Evolutionary conservation across 92 coral and sea anemone genomes (phyloP), one percentile per base, ranked within the genome.

Genomic region (Porites cylindrica): DNA sequence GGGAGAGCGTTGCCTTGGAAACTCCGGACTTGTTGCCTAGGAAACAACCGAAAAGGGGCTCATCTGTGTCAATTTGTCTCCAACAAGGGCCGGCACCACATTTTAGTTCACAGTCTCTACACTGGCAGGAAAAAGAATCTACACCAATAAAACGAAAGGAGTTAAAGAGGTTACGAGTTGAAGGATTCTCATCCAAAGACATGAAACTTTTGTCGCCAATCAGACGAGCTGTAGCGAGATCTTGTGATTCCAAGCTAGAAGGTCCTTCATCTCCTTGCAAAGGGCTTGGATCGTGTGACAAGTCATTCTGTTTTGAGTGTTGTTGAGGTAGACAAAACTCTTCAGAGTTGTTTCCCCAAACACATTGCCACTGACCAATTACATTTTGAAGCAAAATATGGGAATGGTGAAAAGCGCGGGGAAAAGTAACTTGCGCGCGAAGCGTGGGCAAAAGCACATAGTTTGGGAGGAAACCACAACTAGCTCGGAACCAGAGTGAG

Each of bases 271-370:
- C 80, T 21, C 87, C 74, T 14, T 83, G 87, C 51, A 63, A 64
- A 62, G 81, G 65, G 54, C 14, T 4, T 8, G 65, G 74, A 8
- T 52, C 64, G 47, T 83, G 87, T 18, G 80, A 83, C 8, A 83
- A 83, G 73, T 14, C 72, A 8, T 83, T 83, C 19, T 83, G 87
- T 65, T 83, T 83, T 74, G 50, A 83, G 7, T 83, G 87, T 19
- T 21, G 74, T 50, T 83, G 17, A 63, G 47, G 4, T 38, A 38
- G 47, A 38, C 47, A 38, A 38, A 38, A 38, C 47, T 38, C 47
- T 38, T 38, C 47, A 38, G 47, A 38, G 47, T 38, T 38, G 5
- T 38, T 38, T 3, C 7, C 47, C 47, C 47, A 4, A 38, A 38
- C 47, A 4, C 47, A 38, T 2, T 56, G 66, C n/a, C 66, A 62